Evolutionary conservation across 2,797 vertebrate genomes (phyloP).

Genomic region (Poecilia velifera): DNA sequence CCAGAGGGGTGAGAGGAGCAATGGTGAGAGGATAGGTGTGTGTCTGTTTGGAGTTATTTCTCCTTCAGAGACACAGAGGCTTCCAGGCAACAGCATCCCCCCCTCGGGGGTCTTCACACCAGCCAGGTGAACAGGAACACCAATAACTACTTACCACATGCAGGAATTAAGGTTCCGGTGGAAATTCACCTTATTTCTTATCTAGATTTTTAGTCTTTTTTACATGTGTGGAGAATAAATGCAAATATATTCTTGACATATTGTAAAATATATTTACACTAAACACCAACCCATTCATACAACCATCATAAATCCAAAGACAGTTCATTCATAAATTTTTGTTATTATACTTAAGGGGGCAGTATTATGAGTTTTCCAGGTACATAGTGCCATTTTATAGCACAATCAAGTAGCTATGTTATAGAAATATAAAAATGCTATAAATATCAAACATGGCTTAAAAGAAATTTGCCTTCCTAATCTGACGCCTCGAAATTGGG

Average conservation of each 20-base stretch:
- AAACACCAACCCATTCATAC: not conserved
- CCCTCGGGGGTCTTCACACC: conserved; percentile 56
- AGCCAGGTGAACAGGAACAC: conserved; percentile 55
- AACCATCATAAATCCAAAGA: not conserved
- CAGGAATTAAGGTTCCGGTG: conserved; percentile 21
- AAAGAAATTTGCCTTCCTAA: no score
- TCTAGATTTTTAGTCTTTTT: conserved; percentile 25
- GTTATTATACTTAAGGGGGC: no score
- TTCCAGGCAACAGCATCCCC: conserved; percentile 71
- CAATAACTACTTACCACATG: conserved; percentile 23
- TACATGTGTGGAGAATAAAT: not conserved
- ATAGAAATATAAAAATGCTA: no score
- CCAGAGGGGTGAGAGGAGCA: conserved; percentile 44
- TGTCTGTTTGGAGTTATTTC: conserved; percentile 68
- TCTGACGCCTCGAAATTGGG: no score
- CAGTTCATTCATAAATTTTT: no score
- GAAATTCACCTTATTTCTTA: conserved; percentile 25
- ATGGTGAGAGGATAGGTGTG: conserved; percentile 74
- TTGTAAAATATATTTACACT: not conserved
- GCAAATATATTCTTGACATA: not conserved
- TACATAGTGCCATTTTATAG: no score
- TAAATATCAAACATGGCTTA: no score
- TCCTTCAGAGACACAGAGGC: conserved; percentile 71
- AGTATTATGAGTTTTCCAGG: no score
- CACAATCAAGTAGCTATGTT: no score